Evolutionary conservation across 2,888 invertebrate species (phyloP).

Genomic region (Pinctada fucata): DNA sequence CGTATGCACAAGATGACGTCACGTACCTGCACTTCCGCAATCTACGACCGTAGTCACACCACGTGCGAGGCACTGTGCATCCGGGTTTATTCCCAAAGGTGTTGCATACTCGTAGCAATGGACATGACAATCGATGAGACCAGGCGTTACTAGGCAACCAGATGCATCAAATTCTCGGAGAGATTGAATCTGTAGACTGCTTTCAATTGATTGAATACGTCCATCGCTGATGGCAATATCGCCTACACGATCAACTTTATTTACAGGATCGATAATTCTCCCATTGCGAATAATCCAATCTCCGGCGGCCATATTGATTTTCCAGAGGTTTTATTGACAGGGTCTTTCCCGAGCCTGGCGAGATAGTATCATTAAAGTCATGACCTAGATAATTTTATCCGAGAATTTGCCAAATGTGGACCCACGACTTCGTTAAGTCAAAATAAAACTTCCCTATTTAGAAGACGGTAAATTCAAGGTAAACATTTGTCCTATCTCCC

Average conservation of each 20-base stretch:
- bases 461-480: too few species aligned
- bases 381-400: too few species aligned
- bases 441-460: too few species aligned
- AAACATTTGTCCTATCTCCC: too few species aligned
- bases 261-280: conserved; percentile 67
- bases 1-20: background rate
- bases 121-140: conserved; percentile 71
- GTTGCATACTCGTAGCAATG: conserved; percentile 71
- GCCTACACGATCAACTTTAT: conserved; percentile 45
- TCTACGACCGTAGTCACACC: conserved; percentile 70
- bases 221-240: conserved; percentile 45
- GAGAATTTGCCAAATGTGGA: too few species aligned
- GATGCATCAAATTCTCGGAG: conserved; percentile 58
- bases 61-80: conserved; percentile 62
- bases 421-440: too few species aligned
- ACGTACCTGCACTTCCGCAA: conserved; percentile 70
- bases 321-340: background rate
- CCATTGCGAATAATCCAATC: conserved; percentile 59
- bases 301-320: conserved; percentile 23
- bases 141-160: conserved; percentile 69
- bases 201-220: conserved; percentile 43
- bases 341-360: background rate
- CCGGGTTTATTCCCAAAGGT: conserved; percentile 69
- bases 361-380: background rate
- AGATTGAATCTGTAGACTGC: conserved; percentile 40